A percentile compares a stretch with the other conserved stretches of the same genome.
Evolutionary conservation across 2,113 vertebrate species (phyloP).

Genomic region (Tenebrosternarchus preto): DNA sequence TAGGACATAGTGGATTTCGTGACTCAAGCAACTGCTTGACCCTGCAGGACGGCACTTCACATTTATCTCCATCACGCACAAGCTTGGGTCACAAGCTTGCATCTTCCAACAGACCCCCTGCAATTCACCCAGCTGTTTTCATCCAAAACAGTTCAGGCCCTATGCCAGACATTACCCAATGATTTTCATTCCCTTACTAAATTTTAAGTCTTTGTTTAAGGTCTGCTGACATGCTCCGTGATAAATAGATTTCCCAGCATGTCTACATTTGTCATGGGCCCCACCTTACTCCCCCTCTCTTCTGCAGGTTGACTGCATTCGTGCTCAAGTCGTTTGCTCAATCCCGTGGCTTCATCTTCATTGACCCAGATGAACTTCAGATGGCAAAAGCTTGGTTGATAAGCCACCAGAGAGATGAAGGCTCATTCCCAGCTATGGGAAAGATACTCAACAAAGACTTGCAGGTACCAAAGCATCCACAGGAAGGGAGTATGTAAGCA

Average conservation of each 20-base stretch:
- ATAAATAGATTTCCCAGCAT: background rate
- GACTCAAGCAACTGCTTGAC: slow-evolving; percentile 56
- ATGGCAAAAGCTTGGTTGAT: slow-evolving; percentile 89
- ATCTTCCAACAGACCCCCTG: background rate
- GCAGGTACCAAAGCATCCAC: slow-evolving; percentile 74
- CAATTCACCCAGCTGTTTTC: background rate
- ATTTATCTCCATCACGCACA: slow-evolving; percentile 9
- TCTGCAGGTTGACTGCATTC: slow-evolving; percentile 88
- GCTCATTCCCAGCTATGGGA: slow-evolving; percentile 89
- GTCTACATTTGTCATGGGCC: background rate
- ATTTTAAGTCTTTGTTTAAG: too few relatives aligned
- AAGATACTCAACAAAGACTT: slow-evolving; percentile 92
- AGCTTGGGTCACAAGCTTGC: background rate
- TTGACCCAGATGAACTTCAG: slow-evolving; percentile 84
- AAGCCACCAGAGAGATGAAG: slow-evolving; percentile 84
- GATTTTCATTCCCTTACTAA: too few relatives aligned
- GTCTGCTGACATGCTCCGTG: background rate
- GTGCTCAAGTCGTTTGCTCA: slow-evolving; percentile 94
- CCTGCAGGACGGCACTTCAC: slow-evolving; percentile 22
- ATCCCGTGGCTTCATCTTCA: slow-evolving; percentile 91
- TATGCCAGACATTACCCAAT: background rate
- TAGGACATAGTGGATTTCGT: slow-evolving; percentile 55
- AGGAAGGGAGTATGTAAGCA: background rate
- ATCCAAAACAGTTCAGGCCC: background rate
- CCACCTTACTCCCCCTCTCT: slow-evolving; percentile 11